Conservation (phyloP, 2,797 vertebrate genomes). For the Pangasius mekongensis region DNA sequence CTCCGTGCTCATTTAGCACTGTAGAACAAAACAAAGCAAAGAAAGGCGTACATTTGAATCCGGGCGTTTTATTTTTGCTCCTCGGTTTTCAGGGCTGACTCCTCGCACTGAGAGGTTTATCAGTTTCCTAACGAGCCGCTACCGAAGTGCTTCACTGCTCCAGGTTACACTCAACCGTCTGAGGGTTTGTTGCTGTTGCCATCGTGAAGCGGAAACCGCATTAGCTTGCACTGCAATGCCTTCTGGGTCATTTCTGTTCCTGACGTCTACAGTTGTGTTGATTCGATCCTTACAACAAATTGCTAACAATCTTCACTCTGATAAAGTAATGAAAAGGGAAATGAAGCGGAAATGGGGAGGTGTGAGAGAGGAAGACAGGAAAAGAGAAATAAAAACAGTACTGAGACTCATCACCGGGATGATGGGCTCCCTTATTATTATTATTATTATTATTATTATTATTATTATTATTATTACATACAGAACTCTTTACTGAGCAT, state of each 20-base stretch:
- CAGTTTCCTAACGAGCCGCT: not conserved
- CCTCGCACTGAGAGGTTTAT: not conserved
- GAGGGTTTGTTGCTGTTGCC: not conserved
- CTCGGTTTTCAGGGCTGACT: not conserved
- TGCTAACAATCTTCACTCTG: conserved; percentile 11
- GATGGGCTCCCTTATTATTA: not conserved
- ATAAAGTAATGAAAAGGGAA: not conserved
- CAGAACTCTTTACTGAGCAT: not conserved
- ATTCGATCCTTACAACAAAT: conserved; percentile 8
- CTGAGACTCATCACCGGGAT: not conserved
- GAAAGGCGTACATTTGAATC: not conserved
- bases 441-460: too few relatives aligned
- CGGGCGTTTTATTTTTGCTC: not conserved
- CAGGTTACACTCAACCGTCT: not conserved
- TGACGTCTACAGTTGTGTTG: not conserved
- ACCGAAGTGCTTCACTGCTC: not conserved
- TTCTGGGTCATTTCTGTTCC: not conserved
- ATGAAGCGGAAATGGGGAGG: not conserved
- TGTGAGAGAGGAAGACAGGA: not conserved
- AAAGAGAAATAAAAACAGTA: not conserved
- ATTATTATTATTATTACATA: not conserved
- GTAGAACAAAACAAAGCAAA: not conserved
- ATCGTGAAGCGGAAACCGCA: too few relatives aligned
- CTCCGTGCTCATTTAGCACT: not conserved
- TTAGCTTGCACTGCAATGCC: not conserved